These are phyloP conservation scores for Cheilosia vernalis DNA, from an alignment of 2,888 invertebrate species.

Conservation along the genomic window DNA sequence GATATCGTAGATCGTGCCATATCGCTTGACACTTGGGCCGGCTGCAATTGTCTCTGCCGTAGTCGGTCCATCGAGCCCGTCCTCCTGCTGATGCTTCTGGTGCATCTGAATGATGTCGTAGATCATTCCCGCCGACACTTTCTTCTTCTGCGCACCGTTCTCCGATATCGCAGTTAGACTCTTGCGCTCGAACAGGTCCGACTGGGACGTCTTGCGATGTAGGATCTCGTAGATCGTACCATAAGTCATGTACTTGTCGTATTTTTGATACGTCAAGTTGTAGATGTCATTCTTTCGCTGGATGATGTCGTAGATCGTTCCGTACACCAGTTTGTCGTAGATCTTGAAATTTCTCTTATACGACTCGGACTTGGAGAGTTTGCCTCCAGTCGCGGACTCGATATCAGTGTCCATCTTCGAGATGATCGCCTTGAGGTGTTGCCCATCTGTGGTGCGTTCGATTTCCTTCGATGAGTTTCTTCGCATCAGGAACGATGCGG, in stretches of 20 bases:
- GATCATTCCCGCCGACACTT: constrained; percentile 80
- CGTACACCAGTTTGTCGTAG: constrained; percentile 83
- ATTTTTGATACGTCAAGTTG: constrained; percentile 82
- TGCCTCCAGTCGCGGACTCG: constrained; percentile 45
- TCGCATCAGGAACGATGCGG: constrained; percentile 79
- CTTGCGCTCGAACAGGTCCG: constrained; percentile 81
- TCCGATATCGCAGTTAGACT: constrained; percentile 81
- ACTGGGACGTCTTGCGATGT: constrained; percentile 82
- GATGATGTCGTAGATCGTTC: constrained; percentile 83
- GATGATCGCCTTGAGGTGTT: constrained; percentile 66
- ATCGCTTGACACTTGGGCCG: constrained; percentile 74
- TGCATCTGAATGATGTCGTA: constrained; percentile 83
- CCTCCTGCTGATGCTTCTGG: constrained; percentile 57
- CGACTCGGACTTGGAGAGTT: constrained; percentile 73
- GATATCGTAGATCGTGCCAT: constrained; percentile 83
- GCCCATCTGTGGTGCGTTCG: constrained; percentile 66
- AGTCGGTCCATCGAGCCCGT: constrained; percentile 11
- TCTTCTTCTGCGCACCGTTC: constrained; percentile 75
- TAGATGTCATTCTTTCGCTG: constrained; percentile 83
- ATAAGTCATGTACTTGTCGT: constrained; percentile 84
- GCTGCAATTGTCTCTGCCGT: constrained; percentile 33
- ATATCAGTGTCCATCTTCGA: constrained; percentile 69
- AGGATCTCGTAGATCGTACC: constrained; percentile 83
- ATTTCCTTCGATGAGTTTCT: constrained; percentile 76
- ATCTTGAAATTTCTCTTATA: constrained; percentile 82